A percentile compares a stretch with the other conserved stretches of the same genome.
Evolutionary conservation across 53 echinoderm and acorn worm species (phyloP).

Genomic region (Holothuria scabra): DNA sequence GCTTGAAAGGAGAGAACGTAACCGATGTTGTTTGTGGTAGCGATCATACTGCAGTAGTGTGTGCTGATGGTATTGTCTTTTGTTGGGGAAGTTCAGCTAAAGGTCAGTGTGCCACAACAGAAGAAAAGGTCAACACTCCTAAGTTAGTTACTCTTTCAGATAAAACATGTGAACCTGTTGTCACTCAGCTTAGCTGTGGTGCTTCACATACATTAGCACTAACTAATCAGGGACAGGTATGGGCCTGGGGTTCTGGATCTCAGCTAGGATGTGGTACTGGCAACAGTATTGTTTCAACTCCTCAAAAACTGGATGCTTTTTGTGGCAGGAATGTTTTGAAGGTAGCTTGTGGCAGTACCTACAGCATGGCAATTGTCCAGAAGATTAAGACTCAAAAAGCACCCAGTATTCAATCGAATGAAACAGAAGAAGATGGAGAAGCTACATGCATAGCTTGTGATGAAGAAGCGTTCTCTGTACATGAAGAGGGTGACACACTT

Average conservation of each 20-base stretch:
- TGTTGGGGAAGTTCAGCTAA: conserved; percentile 95
- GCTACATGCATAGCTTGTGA: conserved; percentile 71
- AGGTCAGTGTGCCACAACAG: conserved; percentile 81
- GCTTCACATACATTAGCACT: conserved; percentile 91
- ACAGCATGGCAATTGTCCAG: conserved; percentile 83
- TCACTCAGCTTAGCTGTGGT: conserved; percentile 91
- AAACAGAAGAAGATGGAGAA: conserved; percentile 80
- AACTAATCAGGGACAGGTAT: conserved; percentile 81
- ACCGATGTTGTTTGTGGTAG: conserved; percentile 93
- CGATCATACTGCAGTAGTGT: conserved; percentile 94
- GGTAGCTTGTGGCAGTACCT: conserved; percentile 78
- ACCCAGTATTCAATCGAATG: conserved; percentile 65
- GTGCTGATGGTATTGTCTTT: conserved; percentile 96
- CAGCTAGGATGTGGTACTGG: conserved; percentile 94
- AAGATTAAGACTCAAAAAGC: conserved; percentile 71
- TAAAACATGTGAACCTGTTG: conserved; percentile 79
- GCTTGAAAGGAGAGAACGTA: conserved; percentile 93
- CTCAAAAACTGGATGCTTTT: conserved; percentile 81
- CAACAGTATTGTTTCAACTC: conserved; percentile 72
- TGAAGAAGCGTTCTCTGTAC: conserved; percentile 77
- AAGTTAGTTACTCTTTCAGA: conserved; percentile 86
- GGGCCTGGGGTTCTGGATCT: conserved; percentile 96
- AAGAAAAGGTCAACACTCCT: conserved; percentile 77
- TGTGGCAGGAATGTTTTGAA: conserved; percentile 83
- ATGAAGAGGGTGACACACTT: conserved; percentile 91